Percentiles rank a stretch among this genome's conserved stretches.
phyloP scores from a whole-genome alignment of 2,113 vertebrate species.

The Sceloporus undulatus region DNA sequence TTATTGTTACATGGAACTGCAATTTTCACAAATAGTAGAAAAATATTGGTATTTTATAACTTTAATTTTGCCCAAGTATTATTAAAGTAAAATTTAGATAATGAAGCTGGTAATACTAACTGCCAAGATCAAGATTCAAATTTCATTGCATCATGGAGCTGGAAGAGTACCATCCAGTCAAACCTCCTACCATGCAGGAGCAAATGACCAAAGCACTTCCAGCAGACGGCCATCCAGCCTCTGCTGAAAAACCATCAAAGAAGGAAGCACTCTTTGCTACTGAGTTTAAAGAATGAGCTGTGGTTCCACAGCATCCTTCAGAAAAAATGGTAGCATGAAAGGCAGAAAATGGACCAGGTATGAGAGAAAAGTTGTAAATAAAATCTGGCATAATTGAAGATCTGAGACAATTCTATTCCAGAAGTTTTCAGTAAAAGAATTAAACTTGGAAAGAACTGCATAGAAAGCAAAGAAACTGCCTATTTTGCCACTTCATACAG shows the following conservation, averaged over 20 bases:
- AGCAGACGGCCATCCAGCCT: too few species aligned
- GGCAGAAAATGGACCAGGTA: neutral
- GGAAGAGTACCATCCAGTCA: too few species aligned
- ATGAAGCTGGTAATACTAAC: neutral
- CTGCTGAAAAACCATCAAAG: too few species aligned
- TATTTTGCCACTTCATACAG: neutral
- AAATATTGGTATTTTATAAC: neutral
- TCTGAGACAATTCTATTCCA: too few species aligned
- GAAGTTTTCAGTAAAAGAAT: too few species aligned
- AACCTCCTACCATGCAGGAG: too few species aligned
- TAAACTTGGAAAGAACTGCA: neutral
- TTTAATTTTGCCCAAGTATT: too few species aligned
- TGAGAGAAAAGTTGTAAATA: too few species aligned
- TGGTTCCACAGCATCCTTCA: neutral
- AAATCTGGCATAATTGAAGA: neutral
- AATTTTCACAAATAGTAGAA: neutral
- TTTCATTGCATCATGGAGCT: too few species aligned
- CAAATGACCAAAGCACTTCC: too few species aligned
- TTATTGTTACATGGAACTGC: conserved; percentile 38
- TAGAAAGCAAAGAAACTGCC: neutral
- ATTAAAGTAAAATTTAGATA: neutral
- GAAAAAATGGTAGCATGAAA: neutral
- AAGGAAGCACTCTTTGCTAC: neutral
- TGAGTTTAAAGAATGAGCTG: neutral
- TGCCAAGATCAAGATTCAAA: neutral